phyloP scores from a whole-genome alignment of 2,888 invertebrate species.

The Polydrusus pterygomalis region DNA sequence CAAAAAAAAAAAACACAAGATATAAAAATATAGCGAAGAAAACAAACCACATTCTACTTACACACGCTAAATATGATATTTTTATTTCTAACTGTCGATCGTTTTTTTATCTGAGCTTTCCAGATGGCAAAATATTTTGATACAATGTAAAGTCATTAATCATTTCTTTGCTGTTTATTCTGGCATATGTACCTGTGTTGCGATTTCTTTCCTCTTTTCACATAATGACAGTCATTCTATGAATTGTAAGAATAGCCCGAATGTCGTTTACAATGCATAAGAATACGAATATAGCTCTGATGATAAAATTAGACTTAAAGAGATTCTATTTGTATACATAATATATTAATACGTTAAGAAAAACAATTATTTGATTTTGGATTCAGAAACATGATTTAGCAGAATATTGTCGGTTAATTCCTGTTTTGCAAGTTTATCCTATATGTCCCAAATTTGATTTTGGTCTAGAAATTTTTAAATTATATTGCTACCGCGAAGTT shows the following conservation, averaged over 20 bases:
- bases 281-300: neutral
- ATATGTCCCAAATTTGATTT: too few relatives aligned
- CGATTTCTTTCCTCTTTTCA: conserved; percentile 50
- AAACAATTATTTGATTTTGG: too few relatives aligned
- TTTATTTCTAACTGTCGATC: conserved; percentile 42
- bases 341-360: neutral
- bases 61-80: conserved; percentile 14
- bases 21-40: conserved; percentile 2
- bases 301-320: conserved; percentile 10
- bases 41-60: conserved; percentile 2
- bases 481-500: too few relatives aligned
- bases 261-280: conserved; percentile 5
- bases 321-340: conserved; percentile 1
- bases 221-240: conserved; percentile 50
- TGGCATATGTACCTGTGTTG: conserved; percentile 59
- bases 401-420: too few relatives aligned
- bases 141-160: conserved; percentile 67
- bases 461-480: too few relatives aligned
- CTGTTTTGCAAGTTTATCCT: too few relatives aligned
- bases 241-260: conserved; percentile 47
- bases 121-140: conserved; percentile 68
- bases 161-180: conserved; percentile 63
- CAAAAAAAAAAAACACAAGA: neutral
- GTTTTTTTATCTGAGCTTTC: conserved; percentile 66
- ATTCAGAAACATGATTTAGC: too few relatives aligned